phyloP scores from a whole-genome alignment of 2,888 invertebrate species.

The Cheilosia soror region DNA sequence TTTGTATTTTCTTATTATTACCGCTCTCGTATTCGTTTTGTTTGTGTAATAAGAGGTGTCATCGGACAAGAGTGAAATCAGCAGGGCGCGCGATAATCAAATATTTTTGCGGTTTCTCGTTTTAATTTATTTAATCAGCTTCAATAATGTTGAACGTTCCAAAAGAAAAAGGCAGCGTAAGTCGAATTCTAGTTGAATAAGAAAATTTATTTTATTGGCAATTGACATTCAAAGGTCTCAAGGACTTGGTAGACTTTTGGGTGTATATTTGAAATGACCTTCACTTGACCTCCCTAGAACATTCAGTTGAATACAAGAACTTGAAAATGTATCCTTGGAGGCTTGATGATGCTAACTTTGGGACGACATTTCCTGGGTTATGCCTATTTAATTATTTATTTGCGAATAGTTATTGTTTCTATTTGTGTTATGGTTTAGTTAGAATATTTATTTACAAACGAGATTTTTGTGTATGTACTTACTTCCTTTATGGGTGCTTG shows the following conservation, averaged over 20 bases:
- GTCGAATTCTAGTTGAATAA: conserved; percentile 56
- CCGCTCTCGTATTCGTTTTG: neutral
- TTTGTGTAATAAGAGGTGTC: neutral
- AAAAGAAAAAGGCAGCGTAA: conserved; percentile 80
- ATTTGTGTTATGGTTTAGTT: neutral
- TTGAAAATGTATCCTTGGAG: conserved; percentile 13
- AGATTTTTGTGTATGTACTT: too few species aligned
- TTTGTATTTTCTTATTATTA: neutral
- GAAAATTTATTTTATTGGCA: neutral
- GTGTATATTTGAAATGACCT: conserved; percentile 67
- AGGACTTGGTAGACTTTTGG: conserved; percentile 34
- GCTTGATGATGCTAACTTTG: neutral
- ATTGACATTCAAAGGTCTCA: conserved; percentile 37
- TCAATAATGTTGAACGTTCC: conserved; percentile 81
- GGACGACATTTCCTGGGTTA: neutral
- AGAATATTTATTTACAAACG: too few species aligned
- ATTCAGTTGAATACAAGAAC: conserved; percentile 26
- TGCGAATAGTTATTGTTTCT: neutral
- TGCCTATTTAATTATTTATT: neutral
- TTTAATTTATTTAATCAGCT: conserved; percentile 43
- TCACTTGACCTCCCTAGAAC: conserved; percentile 67
- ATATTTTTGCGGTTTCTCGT: conserved; percentile 15
- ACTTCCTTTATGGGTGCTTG: too few species aligned
- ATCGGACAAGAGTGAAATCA: neutral
- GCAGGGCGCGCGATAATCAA: conserved; percentile 42